Evolutionary conservation across 2,888 invertebrate species (phyloP).

Genomic region (Zaprionus lineosus): DNA sequence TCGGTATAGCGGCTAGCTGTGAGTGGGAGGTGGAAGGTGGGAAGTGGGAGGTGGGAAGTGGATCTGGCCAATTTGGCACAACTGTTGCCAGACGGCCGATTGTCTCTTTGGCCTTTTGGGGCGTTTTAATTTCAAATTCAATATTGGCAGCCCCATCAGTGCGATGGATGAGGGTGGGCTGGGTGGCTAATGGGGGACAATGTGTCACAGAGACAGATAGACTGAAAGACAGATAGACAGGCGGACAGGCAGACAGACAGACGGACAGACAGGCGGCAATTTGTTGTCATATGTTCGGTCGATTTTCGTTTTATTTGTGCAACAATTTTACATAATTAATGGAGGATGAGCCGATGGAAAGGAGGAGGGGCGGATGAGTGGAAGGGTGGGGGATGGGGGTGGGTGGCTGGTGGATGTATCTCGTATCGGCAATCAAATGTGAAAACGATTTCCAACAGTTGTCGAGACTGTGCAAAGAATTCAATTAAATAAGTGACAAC

Average conservation of each 20-base stretch:
- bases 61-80: conserved; percentile 63
- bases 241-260: conserved; percentile 1
- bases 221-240: conserved; percentile 4
- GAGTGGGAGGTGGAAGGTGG: neutral
- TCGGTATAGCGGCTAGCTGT: conserved; percentile 17
- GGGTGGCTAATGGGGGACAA: no score
- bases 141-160: conserved; percentile 63
- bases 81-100: conserved; percentile 70
- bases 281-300: conserved; percentile 69
- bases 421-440: conserved; percentile 28
- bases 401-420: neutral
- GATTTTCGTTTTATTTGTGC: conserved; percentile 64
- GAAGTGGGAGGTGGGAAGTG: conserved; percentile 13
- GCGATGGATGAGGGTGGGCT: no score
- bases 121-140: conserved; percentile 77
- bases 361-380: no score
- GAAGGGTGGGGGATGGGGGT: no score
- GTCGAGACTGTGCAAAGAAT: conserved; percentile 11
- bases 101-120: conserved; percentile 50
- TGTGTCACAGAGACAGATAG: conserved; percentile 15
- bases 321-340: conserved; percentile 71
- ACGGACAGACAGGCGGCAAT: conserved; percentile 40
- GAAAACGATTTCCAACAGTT: conserved; percentile 43
- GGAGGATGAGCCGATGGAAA: conserved; percentile 12
- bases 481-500: no score